These are phyloP conservation scores for Bombus cullumanus DNA, from an alignment of 1,140 invertebrate genomes.

Conservation along the genomic window DNA sequence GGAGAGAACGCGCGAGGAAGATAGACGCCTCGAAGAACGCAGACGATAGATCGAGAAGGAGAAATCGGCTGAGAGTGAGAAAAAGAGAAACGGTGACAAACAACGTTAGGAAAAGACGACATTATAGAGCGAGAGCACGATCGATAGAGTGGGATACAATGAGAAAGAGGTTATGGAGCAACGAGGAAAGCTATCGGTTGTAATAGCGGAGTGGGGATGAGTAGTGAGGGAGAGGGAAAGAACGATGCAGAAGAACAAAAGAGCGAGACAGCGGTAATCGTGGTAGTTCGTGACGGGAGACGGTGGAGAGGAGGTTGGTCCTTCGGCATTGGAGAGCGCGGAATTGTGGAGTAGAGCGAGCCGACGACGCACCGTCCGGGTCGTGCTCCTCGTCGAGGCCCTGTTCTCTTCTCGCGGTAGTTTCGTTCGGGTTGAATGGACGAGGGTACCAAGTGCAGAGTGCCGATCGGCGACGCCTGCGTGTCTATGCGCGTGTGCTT, in stretches of 20 bases:
- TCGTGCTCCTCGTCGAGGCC: constrained; percentile 40
- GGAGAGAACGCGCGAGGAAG: background rate
- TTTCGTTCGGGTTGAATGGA: constrained; percentile 75
- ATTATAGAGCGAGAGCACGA: background rate
- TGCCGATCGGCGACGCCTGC: constrained; percentile 81
- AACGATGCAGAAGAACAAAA: too few relatives aligned
- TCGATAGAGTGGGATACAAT: background rate
- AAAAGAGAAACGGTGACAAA: background rate
- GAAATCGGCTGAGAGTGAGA: background rate
- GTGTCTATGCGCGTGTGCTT: constrained; percentile 94
- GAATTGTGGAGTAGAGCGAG: constrained; percentile 55
- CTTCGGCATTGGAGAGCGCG: constrained; percentile 50
- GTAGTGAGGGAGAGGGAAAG: too few relatives aligned
- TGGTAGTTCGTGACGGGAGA: constrained; percentile 25
- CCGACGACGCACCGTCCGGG: constrained; percentile 49
- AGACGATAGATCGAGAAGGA: background rate
- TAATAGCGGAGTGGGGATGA: background rate
- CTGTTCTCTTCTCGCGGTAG: constrained; percentile 26
- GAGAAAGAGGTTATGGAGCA: background rate
- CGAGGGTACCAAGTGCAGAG: constrained; percentile 75
- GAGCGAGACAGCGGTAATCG: background rate
- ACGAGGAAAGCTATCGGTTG: constrained; percentile 5
- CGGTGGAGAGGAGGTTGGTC: constrained; percentile 58
- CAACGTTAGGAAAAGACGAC: background rate
- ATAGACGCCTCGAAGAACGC: background rate